These are phyloP conservation scores for Macroglossus sobrinus DNA, from an alignment of 2,113 vertebrate species.

Conservation along the genomic window DNA sequence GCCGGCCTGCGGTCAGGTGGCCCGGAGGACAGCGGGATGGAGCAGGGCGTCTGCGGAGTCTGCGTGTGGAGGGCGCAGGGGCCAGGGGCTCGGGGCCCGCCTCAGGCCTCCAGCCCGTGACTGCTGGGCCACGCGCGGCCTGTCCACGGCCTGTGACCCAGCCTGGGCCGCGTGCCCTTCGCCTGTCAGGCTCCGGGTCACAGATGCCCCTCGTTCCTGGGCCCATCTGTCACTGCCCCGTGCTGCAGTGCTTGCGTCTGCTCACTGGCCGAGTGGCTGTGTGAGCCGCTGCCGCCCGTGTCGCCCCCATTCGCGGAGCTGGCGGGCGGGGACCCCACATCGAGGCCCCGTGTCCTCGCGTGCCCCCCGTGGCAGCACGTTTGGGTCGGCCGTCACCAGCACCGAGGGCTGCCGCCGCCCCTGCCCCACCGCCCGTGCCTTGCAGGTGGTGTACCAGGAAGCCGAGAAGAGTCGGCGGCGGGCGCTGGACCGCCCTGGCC, in stretches of 20 bases:
- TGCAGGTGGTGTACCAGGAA: conserved; percentile 94
- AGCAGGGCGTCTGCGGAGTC: not conserved
- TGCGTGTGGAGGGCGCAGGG: not conserved
- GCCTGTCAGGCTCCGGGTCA: not conserved
- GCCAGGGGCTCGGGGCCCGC: too few species aligned
- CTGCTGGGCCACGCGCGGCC: not conserved
- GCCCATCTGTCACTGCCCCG: not conserved
- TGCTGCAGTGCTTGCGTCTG: not conserved
- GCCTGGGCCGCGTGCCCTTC: rapidly evolving
- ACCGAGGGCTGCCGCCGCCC: not conserved
- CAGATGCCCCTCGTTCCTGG: too few species aligned
- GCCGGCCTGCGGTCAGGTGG: not conserved
- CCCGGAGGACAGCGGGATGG: not conserved
- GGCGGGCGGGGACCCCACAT: rapidly evolving
- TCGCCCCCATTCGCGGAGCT: rapidly evolving
- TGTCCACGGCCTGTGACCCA: not conserved
- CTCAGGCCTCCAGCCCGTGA: rapidly evolving
- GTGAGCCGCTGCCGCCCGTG: rapidly evolving
- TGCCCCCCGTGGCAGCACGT: rapidly evolving
- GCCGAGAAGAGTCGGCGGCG: conserved; percentile 85
- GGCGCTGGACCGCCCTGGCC: conserved; percentile 82
- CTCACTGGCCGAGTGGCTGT: too few species aligned
- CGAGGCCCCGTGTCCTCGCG: rapidly evolving
- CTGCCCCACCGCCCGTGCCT: not conserved
- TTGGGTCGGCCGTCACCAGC: not conserved